Evolutionary conservation across 2,888 invertebrate genomes (phyloP).

Genomic region (Leptopilina syphax): DNA sequence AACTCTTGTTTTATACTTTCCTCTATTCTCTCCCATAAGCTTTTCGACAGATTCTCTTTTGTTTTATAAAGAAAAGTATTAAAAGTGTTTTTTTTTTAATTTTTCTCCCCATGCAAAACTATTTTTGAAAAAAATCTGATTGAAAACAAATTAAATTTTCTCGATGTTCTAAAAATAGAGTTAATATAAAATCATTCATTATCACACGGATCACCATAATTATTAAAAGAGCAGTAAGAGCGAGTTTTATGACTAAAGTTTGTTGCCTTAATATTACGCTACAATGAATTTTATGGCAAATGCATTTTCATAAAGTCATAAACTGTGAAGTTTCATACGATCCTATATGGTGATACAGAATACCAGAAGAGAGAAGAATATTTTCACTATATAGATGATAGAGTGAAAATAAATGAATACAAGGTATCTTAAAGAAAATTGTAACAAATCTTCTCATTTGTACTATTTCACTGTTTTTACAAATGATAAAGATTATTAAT

Average conservation of each 20-base stretch:
- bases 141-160: background rate
- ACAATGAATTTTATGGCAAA: constrained; percentile 23
- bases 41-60: background rate
- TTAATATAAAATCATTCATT: background rate
- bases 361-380: constrained; percentile 19
- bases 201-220: constrained; percentile 18
- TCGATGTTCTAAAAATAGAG: no score
- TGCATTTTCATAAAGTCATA: constrained; percentile 22
- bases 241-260: constrained; percentile 11
- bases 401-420: constrained; percentile 5
- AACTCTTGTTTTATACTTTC: background rate
- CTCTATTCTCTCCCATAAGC: background rate
- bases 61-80: no score
- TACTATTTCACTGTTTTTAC: background rate
- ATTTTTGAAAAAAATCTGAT: background rate
- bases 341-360: constrained; percentile 11
- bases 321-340: constrained; percentile 35
- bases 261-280: constrained; percentile 26
- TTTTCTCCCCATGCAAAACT: no score
- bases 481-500: constrained; percentile 2
- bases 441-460: background rate
- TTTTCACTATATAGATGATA: background rate
- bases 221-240: constrained; percentile 16
- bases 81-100: no score
- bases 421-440: background rate